Percentiles rank a stretch among this genome's conserved stretches.
phyloP scores from a whole-genome alignment of 2,113 vertebrate genomes.

The Canis aureus region DNA sequence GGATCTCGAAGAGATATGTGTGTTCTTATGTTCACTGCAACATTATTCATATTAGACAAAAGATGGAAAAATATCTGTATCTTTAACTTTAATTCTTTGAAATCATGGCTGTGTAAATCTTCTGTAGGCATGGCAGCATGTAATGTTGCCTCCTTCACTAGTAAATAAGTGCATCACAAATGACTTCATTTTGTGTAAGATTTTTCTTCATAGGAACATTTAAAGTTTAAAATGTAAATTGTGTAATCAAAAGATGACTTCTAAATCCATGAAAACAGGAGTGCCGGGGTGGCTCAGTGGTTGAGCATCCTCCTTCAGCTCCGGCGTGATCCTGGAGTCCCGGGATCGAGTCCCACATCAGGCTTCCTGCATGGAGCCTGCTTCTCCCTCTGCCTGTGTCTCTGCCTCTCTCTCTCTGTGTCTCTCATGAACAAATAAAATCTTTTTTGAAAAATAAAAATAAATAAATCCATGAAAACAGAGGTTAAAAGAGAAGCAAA shows the following conservation, averaged over 20 bases:
- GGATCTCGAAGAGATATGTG: background rate
- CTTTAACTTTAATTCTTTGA: background rate
- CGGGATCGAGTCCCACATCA: too few species aligned
- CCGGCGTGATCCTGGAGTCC: too few species aligned
- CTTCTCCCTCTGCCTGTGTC: too few species aligned
- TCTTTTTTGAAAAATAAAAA: too few species aligned
- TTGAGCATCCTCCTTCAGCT: too few species aligned
- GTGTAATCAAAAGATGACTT: constrained; percentile 11
- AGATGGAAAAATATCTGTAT: background rate
- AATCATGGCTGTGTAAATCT: background rate
- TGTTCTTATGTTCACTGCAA: background rate
- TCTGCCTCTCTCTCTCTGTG: too few species aligned
- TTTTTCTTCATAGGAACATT: background rate
- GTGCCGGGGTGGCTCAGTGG: too few species aligned
- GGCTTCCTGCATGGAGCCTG: too few species aligned
- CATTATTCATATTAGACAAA: background rate
- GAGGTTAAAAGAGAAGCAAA: constrained; percentile 35
- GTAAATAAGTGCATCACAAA: background rate
- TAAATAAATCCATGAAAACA: background rate
- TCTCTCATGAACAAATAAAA: too few species aligned
- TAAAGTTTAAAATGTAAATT: constrained; percentile 46
- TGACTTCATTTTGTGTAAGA: background rate
- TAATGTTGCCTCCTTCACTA: background rate
- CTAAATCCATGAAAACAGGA: background rate
- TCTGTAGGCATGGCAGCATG: background rate